Evolutionary conservation across 1,140 invertebrate species (phyloP), one percentile per base, ranked within the genome.

Genomic region (Heliothis subflexa): DNA sequence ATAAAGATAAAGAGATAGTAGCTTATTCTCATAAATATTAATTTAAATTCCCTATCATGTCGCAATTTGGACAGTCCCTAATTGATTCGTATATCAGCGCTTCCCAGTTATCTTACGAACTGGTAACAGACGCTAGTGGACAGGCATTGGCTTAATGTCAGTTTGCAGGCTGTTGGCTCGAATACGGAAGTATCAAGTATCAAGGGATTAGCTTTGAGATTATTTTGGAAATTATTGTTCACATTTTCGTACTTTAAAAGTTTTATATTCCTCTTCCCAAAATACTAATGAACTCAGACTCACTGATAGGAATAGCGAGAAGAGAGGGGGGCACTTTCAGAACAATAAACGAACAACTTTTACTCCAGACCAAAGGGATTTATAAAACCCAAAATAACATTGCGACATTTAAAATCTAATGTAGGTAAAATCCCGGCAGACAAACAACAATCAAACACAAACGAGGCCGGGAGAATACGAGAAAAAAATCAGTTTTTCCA

Each of bases 401-500:
- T 52, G 40, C 47, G 54, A 59, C 11, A 57, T 54, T 71, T 68
- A 55, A 64, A 72, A 49, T 70, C 10, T 40, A 76, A 71, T 72
- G 28, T 54, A 64, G 40, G 55, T 61, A 62, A 55, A 78, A 45
- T 14, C n/a, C 49, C 18, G 45, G 49, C 52, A 45, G 14, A 33
- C 79, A 78, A 80, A 81, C 79, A 76, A 83, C 78, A 81, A 82
- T 84, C 76, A 86, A 84, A 85, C 78, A 73, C 74, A 83, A 85
- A 85, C 50, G 59, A 77, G 68, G 77, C 62, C 71, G 62, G 62
- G 40, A 25, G 62, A 78, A 50, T 62, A 77, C 25, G 49, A 78
- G 45, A 76, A 76, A 81, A 82, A 82, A 85, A 82, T 79, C 80
- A 83, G 80, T 84, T 85, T 86, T 87, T 88, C 83, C 82, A 84